These are phyloP conservation scores for Trochalopteron elliotii DNA, from an alignment of 2,113 vertebrate genomes.

Conservation along the genomic window DNA sequence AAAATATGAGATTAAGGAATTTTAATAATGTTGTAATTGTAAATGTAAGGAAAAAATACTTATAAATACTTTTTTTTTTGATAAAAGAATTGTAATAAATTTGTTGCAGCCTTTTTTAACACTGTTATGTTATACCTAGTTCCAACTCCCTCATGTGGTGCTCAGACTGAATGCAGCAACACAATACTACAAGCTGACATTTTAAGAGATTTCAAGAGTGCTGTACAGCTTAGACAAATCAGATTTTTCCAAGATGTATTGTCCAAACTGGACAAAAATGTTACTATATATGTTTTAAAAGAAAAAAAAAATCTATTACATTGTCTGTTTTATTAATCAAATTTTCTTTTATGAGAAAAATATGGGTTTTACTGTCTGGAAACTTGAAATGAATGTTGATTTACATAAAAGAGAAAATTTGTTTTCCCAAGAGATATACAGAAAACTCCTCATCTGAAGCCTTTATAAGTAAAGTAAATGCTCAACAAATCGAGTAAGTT, in stretches of 20 bases:
- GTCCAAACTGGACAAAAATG: not conserved
- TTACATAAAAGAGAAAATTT: not conserved
- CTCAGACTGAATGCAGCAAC: not conserved
- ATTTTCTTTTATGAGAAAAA: not conserved
- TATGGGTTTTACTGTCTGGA: not conserved
- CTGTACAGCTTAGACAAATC: not conserved
- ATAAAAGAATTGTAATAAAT: not conserved
- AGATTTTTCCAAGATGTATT: not conserved
- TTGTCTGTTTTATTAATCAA: not conserved
- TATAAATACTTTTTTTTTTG: fast-evolving
- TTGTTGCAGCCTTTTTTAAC: not conserved
- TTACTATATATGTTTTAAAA: not conserved
- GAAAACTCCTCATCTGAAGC: not conserved
- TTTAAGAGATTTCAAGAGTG: not conserved
- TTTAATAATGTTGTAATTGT: not conserved
- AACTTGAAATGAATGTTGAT: not conserved
- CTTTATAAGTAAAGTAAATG: not conserved
- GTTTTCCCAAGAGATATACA: not conserved
- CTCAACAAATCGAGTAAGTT: not conserved
- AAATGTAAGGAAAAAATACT: not conserved
- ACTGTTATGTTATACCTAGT: not conserved
- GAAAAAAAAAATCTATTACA: not conserved
- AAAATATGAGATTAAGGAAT: not conserved
- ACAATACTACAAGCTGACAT: not conserved
- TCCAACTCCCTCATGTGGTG: not conserved